Base-by-base conservation (phyloP, 2,888 invertebrate genomes). In the Synergus japonicus region DNA sequence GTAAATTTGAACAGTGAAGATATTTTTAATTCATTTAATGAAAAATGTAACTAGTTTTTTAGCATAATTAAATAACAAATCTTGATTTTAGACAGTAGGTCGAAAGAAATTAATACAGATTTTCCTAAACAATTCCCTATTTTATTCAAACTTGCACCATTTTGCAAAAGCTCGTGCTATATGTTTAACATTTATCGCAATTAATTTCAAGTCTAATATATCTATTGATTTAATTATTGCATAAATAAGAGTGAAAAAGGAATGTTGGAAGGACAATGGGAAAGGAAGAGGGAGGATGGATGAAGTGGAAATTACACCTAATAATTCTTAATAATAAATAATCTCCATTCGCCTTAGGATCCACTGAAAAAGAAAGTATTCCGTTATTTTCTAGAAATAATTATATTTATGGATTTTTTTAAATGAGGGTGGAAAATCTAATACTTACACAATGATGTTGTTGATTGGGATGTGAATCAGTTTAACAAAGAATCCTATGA, bases 401-500 rank as follows among this genome's bases (percentile, higher is more conserved):
- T 63, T 37, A 63, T 22, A 22, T 22, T 44, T 49, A 44, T 22
- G 12, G 1, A 18, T 8, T 46, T 46, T 46, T 22, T 60, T 22
- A 22, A 10, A 1, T 5, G 60, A 60, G 46, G 54, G 18, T 66
- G 29, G 1, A 67, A 67, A 44, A 66, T 43, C n/a, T 13, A 63
- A 77, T 92, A 97, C 97, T 92, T 96, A 97, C 91, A 98, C 97
- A 93, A 97, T 97, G 92, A 98, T 97, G 93, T 97, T 97, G 93
- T 98, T 98, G 93, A 99, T 99, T 85, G 99, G 99, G 93, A 99
- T 99, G 93, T 99, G 99, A 93, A 99, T 99, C 88, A 99, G 94
- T 93, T 99, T 99, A 58, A 99, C 99, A 89, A 99, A 99, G 94
- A 99, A 99, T 88, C 99, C 99, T 92, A 99, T 99, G 94, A 99